These are phyloP conservation scores for Aphis craccivora DNA, from an alignment of 1,140 invertebrate species.

Conservation along the genomic window DNA sequence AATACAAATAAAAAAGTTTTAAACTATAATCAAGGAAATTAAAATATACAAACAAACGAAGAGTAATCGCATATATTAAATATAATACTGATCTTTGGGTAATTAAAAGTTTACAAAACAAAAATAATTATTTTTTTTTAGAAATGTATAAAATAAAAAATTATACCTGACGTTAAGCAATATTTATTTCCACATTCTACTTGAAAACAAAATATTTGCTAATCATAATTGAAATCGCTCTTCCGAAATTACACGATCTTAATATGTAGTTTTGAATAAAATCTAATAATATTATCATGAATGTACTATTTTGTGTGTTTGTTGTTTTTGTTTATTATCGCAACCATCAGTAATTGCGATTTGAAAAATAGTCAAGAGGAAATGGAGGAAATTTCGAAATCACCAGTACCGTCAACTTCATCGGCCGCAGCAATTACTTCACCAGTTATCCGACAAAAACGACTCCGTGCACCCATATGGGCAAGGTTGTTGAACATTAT, in stretches of 20 bases:
- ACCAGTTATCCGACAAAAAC: slow-evolving; percentile 38
- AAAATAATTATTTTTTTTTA: background rate
- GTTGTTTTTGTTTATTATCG: background rate
- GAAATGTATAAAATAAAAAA: background rate
- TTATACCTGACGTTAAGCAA: background rate
- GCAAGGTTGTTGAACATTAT: slow-evolving; percentile 60
- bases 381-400: background rate
- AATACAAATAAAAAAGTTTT: background rate
- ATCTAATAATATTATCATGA: background rate
- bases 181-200: background rate
- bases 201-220: background rate
- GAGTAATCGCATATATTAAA: background rate
- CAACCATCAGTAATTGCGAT: background rate
- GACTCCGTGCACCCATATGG: slow-evolving; percentile 61
- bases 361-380: slow-evolving; percentile 36
- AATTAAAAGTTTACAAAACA: background rate
- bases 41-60: too few species aligned
- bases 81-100: background rate
- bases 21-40: too few species aligned
- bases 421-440: background rate
- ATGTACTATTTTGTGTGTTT: background rate
- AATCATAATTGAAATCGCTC: background rate
- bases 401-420: background rate
- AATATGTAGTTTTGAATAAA: background rate
- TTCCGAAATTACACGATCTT: background rate